Base-by-base conservation (phyloP, 2,888 invertebrate species). In the Nomada lathburiana region DNA sequence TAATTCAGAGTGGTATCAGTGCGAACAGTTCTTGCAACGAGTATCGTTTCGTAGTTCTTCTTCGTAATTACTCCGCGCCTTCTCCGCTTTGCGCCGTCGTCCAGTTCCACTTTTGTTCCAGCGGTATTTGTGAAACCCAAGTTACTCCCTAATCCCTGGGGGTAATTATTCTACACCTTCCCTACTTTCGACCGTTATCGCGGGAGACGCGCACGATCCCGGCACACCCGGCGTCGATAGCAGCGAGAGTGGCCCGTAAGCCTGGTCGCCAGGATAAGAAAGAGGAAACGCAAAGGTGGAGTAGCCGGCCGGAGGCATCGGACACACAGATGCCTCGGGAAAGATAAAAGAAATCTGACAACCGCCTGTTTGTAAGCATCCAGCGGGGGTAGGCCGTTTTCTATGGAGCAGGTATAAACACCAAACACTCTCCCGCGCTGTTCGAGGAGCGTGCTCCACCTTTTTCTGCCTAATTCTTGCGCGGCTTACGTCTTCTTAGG, bases 341-440 rank as follows among this genome's bases (percentile, higher is more conserved):
- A 89, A 93, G 93, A 93, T 93, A 93, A 93, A 93, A 91, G 92
- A 93, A 92, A 93, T 92, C 93, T 92, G 92, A 93, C 93, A 92
- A 92, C 90, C 91, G 92, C 85, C 91, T 92, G 92, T 93, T 93
- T 92, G 93, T 90, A 92, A 92, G 92, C 92, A 91, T 89, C 88
- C 85, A 87, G 1, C 18, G 29, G 68, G 47, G 63, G 47, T 55
- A 36, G 82, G 88, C 86, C 86, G 89, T 86, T 88, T 86, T 89
- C 74, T 73, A 79, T 81, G 88, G 77, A 91, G 23, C 73, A 93
- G 93, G 92, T 92, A 92, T 91, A 91, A 91, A 91, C 91, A 92
- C 90, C 89, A 89, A 91, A 89, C 90, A 89, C 88, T 84, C 76
- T 55, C 23, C 23, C 7, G 57, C 3, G 10, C 68, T 62, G 81